These are phyloP conservation scores for Corella eumyota DNA, from an alignment of 23 tunicate genomes.

Conservation along the genomic window DNA sequence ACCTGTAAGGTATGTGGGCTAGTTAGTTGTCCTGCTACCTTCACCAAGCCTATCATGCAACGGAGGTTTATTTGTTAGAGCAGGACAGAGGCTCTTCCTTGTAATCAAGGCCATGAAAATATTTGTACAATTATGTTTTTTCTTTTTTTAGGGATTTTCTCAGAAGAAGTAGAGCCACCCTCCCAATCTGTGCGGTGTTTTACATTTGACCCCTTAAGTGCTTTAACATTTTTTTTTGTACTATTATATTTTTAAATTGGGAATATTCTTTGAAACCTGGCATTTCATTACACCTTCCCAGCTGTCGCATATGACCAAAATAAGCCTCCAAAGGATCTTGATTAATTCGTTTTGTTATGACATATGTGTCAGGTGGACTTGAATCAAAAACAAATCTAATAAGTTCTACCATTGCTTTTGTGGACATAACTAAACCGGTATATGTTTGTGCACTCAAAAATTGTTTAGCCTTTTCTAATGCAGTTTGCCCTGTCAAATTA, in stretches of 20 bases:
- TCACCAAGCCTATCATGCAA: too few relatives aligned
- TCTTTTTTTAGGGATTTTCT: too few relatives aligned
- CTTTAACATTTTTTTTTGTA: background rate
- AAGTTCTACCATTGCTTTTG: background rate
- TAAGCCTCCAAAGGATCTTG: slow-evolving; percentile 1
- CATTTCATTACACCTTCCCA: background rate
- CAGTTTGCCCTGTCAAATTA: background rate
- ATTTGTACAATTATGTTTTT: too few relatives aligned
- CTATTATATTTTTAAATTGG: background rate
- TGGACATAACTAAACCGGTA: background rate
- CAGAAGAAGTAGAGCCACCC: background rate
- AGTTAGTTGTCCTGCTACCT: too few relatives aligned
- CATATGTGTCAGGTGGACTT: background rate
- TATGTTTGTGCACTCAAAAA: background rate
- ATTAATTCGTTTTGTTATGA: background rate
- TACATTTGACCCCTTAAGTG: background rate
- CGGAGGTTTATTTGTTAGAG: too few relatives aligned
- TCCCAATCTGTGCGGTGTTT: background rate
- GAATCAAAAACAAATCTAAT: background rate
- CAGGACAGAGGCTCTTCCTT: too few relatives aligned
- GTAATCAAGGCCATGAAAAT: too few relatives aligned
- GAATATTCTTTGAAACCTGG: background rate
- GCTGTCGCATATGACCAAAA: background rate
- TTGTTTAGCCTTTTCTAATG: background rate
- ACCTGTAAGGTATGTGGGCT: too few relatives aligned